Evolutionary conservation across 2,797 vertebrate genomes (phyloP), one percentile per base, ranked within the genome.

Genomic region (Hafferia zeledoni): DNA sequence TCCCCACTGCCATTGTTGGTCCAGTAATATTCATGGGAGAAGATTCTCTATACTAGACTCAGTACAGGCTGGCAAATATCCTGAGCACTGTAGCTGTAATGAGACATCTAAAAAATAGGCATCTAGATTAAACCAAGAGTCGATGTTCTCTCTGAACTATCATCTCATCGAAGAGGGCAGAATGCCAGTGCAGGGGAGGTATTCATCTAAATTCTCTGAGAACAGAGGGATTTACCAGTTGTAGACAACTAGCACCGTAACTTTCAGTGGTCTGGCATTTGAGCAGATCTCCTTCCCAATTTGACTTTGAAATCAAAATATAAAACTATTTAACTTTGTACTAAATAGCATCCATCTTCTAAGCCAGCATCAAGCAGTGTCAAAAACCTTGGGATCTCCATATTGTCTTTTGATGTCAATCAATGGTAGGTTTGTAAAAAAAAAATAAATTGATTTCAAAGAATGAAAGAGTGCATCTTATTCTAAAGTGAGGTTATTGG

Each of bases 381-480:
- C 43, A 74, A 83, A 85, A 61, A 53, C 19, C 7, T 25, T 25
- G 20, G 11, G 6, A 20, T 24, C 4, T 30, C 8, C 37, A 12
- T 20, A 25, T 61, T 78, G 79, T 39, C 33, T 63, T 47, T 65
- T 57, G 64, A 67, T 46, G 39, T 44, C 35, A 55, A 30, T 52
- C 27, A 71, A 49, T 30, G 41, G 16, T 19, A 56, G 30, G n/a
- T 71, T 79, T 94, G 82, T 81, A 93, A 69, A 89, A 78, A 61
- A 61, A 46, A 7, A 17, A 64, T 91, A 35, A 95, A 64, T 94
- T 92, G 18, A 77, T 88, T 93, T 95, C 76, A 91, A 93, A 91
- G 77, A 70, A 46, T 43, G 16, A 84, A 44, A n/a, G 70, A 85
- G 55, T 84, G 24, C 31, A 22, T 75, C 52, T 92, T 91, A 90